Evolutionary conservation across 1,140 invertebrate species (phyloP).

Genomic region (Saccostrea glomerata): DNA sequence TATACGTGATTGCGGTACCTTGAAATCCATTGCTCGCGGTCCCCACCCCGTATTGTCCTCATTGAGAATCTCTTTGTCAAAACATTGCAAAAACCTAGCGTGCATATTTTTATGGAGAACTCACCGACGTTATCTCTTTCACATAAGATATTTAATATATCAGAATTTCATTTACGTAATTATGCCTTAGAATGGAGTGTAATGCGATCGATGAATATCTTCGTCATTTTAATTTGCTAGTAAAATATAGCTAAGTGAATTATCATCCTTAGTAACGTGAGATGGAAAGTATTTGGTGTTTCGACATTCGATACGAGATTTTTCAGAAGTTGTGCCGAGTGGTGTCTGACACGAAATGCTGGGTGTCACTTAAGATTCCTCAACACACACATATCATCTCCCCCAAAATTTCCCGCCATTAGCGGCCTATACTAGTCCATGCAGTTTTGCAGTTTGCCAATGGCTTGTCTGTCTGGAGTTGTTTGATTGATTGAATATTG

Average conservation of each 20-base stretch:
- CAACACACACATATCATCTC: neutral
- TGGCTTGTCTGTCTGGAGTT: no score
- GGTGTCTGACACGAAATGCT: slow-evolving; percentile 25
- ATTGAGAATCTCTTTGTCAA: neutral
- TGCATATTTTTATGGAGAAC: neutral
- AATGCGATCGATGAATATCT: slow-evolving; percentile 27
- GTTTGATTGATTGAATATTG: no score
- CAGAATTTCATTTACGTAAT: slow-evolving; percentile 37
- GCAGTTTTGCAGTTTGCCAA: neutral
- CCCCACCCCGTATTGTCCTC: neutral
- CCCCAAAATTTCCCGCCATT: no score
- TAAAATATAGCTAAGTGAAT: neutral
- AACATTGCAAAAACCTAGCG: slow-evolving; percentile 16
- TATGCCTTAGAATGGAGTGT: neutral
- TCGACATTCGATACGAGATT: slow-evolving; percentile 13
- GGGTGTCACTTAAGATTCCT: neutral
- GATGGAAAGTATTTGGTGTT: slow-evolving; percentile 14
- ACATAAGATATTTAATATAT: slow-evolving; percentile 34
- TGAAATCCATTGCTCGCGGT: neutral
- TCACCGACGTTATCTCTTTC: slow-evolving; percentile 7
- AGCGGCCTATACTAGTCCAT: neutral
- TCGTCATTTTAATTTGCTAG: slow-evolving; percentile 24
- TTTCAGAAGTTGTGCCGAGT: neutral
- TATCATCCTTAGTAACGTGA: neutral
- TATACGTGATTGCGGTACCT: neutral